Base-by-base conservation (phyloP, 2,888 invertebrate genomes). In the Sinodicranocentrus sp. region DNA sequence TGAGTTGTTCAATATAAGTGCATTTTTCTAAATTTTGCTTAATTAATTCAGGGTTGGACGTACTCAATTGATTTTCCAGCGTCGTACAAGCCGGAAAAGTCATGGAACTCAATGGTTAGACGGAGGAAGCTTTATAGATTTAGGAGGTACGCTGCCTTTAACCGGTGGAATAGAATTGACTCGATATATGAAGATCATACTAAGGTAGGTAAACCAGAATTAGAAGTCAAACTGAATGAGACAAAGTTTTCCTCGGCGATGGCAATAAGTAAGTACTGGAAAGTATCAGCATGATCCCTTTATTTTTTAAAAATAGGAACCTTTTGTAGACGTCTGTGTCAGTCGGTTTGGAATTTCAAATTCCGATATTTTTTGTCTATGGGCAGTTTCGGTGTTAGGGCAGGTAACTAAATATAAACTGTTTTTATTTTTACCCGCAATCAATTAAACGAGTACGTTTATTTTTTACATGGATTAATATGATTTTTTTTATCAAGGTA, bases 301-400 rank as follows among this genome's bases (percentile, higher is more conserved):
- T 19, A 23, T 43, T 75, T 39, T 73, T 23, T 33, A 19, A 13
- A n/a, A 6, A 84, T 87, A 95, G 92, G 97, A 98, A 90, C 97
- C 97, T 2, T 97, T 98, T 89, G 96, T 97, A 90, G 97, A 97
- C 92, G 94, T 98, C 63, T 93, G 95, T 83, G 94, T 97, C 88
- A 97, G 97, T 43, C 97, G 97, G 26, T 94, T 94, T 89, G 94
- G 94, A 89, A 93, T 97, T 87, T 94, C 96, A 68, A 92, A 93
- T 84, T 92, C 93, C 17, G 96, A 96, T 25, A 89, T 93, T 48
- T 92, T 97, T 89, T 92, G 95, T 83, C 97, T 98, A 8, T 98
- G 98, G 98, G 96, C 97, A 10, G 95, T 98, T 72, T 98, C 98
- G 28, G 95, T 97, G 39, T 95, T 96, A 90, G 97, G 97, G 72